phyloP scores from a whole-genome alignment of 2,888 invertebrate species.

The Stictocephala bisonia region DNA sequence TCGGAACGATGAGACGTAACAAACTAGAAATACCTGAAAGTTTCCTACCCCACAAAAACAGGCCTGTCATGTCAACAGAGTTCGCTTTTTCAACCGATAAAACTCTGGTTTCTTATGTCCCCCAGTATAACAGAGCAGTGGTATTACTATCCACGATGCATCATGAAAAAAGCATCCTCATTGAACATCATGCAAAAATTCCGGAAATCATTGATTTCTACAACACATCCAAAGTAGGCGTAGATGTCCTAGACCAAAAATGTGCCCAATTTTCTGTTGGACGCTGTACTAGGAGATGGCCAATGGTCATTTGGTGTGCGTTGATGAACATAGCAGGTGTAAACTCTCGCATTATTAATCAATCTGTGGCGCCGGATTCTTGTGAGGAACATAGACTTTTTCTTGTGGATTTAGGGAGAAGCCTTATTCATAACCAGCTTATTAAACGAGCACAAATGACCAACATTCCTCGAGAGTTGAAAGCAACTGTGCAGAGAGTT shows the following conservation, averaged over 20 bases:
- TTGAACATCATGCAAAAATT: neutral
- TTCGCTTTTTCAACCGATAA: slow-evolving; percentile 33
- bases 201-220: slow-evolving; percentile 37
- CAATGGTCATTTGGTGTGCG: slow-evolving; percentile 1
- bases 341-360: neutral
- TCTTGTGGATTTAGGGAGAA: neutral
- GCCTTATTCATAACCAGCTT: neutral
- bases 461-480: neutral
- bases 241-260: slow-evolving; percentile 27
- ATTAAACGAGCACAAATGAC: neutral
- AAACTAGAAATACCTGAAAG: slow-evolving; percentile 19
- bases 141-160: slow-evolving; percentile 7
- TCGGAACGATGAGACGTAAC: slow-evolving; percentile 17
- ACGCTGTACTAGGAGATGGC: neutral
- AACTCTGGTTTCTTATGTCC: slow-evolving; percentile 27
- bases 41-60: slow-evolving; percentile 36
- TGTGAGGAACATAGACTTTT: neutral
- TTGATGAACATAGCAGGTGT: slow-evolving; percentile 27
- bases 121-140: slow-evolving; percentile 1
- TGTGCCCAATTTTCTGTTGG: slow-evolving; percentile 2
- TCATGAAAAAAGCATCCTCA: neutral
- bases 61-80: neutral
- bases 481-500: neutral
- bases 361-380: neutral
- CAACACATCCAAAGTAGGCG: slow-evolving; percentile 15